Conservation (phyloP, 1,140 invertebrate genomes). For the Mya arenaria region DNA sequence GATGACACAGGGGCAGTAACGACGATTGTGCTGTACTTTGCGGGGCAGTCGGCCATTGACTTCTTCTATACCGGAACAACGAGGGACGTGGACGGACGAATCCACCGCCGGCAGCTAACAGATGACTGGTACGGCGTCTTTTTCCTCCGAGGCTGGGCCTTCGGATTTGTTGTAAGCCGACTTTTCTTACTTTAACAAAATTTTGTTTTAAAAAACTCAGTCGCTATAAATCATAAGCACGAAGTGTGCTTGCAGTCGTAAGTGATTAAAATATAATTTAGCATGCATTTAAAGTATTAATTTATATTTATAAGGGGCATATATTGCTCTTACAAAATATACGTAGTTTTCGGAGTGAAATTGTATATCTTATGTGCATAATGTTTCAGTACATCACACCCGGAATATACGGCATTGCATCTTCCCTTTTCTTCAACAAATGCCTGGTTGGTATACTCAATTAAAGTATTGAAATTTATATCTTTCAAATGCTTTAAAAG, state of each 20-base stretch:
- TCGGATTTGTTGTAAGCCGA: slow-evolving; percentile 8
- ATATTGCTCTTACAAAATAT: no score
- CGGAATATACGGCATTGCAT: not conserved
- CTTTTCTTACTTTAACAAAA: not conserved
- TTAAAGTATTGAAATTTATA: not conserved
- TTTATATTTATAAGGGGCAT: no score
- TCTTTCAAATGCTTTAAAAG: no score
- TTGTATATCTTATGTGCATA: no score
- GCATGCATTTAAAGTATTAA: no score
- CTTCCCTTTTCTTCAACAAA: slow-evolving; percentile 15
- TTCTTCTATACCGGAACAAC: slow-evolving; percentile 7
- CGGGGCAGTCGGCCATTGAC: not conserved
- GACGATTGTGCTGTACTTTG: slow-evolving; percentile 16
- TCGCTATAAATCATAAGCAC: no score
- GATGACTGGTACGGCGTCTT: slow-evolving; percentile 17
- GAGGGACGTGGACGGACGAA: not conserved
- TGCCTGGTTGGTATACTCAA: not conserved
- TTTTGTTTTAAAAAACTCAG: not conserved
- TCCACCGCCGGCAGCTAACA: slow-evolving; percentile 5
- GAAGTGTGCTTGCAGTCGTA: no score
- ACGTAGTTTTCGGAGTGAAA: no score
- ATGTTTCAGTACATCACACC: slow-evolving; percentile 14
- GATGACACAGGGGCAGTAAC: not conserved
- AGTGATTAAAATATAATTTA: no score
- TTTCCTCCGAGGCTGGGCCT: slow-evolving; percentile 3